Percentiles rank a stretch among this genome's conserved stretches.
These are phyloP conservation scores for Premnoplex brunnescens DNA, from an alignment of 2,797 vertebrate genomes.

Conservation along the genomic window DNA sequence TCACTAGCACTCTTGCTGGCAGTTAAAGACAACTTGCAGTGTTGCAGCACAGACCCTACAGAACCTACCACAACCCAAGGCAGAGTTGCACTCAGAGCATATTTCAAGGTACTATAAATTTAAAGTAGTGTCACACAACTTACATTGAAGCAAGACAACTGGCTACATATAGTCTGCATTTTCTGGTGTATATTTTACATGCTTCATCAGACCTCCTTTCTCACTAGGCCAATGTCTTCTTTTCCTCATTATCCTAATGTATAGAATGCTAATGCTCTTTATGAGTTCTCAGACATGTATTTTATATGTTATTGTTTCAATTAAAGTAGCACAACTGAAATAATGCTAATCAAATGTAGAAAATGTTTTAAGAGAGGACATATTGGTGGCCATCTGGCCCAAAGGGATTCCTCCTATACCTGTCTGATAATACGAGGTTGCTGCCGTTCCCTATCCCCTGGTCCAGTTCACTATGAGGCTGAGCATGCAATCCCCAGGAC, in stretches of 20 bases:
- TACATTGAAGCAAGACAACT: neutral
- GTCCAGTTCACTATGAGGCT: neutral
- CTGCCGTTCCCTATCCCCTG: neutral
- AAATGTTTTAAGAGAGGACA: neutral
- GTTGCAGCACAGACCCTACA: neutral
- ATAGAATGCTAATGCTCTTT: neutral
- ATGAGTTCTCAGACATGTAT: neutral
- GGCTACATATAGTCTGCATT: rapidly evolving
- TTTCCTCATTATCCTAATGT: neutral
- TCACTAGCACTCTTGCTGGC: neutral
- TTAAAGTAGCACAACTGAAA: neutral
- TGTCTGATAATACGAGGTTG: neutral
- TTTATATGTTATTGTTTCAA: neutral
- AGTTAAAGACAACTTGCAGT: neutral
- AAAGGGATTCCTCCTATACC: neutral
- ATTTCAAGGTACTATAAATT: neutral
- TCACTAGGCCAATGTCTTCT: neutral
- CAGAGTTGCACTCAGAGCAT: neutral
- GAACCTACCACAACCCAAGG: neutral
- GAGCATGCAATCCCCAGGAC: neutral
- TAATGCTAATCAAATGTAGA: neutral
- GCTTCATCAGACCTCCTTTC: neutral
- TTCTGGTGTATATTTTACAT: neutral
- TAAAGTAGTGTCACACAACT: neutral
- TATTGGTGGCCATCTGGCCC: neutral